Conservation (phyloP, 2,888 invertebrate species). For the Eremobia ochroleuca region DNA sequence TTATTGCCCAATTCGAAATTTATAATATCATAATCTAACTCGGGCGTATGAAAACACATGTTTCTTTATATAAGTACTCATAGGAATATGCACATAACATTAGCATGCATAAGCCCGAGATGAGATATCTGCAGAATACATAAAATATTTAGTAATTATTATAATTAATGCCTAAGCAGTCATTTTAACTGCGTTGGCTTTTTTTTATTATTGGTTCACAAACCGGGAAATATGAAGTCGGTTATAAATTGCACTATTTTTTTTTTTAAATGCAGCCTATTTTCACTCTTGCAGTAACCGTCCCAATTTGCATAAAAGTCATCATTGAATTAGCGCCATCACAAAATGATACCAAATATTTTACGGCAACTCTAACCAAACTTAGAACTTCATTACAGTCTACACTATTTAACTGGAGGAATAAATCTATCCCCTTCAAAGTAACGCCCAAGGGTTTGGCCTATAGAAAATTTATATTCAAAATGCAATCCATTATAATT, state of each 20-base stretch:
- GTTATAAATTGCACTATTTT: too few relatives aligned
- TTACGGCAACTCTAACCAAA: constrained; percentile 15
- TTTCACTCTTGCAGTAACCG: background rate
- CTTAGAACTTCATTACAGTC: constrained; percentile 26
- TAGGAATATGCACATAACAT: constrained; percentile 29
- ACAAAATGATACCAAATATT: background rate
- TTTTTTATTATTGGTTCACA: too few relatives aligned
- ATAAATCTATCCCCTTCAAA: constrained; percentile 59
- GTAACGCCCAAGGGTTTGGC: constrained; percentile 59
- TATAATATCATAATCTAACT: constrained; percentile 28
- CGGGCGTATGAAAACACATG: constrained; percentile 25
- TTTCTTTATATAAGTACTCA: constrained; percentile 20
- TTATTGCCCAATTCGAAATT: constrained; percentile 40
- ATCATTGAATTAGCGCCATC: background rate
- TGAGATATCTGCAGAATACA: background rate
- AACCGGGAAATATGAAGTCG: too few relatives aligned
- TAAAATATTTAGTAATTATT: constrained; percentile 24
- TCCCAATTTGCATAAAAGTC: background rate
- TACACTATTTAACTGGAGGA: constrained; percentile 45
- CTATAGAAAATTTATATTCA: constrained; percentile 65
- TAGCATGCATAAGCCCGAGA: background rate
- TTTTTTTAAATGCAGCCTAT: background rate
- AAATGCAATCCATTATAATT: constrained; percentile 64
- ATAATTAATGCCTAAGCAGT: background rate
- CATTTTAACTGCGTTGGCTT: too few relatives aligned